Conservation (phyloP, 2,888 invertebrate species). For the Hyppa rectilinea region DNA sequence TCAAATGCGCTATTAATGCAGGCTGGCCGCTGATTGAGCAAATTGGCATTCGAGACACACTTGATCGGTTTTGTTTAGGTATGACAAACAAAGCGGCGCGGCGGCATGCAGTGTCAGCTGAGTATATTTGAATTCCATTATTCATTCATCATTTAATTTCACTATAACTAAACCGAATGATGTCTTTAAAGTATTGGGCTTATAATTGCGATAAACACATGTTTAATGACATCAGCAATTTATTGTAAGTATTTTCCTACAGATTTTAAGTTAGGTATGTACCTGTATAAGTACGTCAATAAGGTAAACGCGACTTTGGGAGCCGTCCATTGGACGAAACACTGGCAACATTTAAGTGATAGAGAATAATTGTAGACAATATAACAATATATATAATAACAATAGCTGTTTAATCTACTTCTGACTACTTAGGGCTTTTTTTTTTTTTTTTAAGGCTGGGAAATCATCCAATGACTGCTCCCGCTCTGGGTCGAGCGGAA, state of each 20-base stretch:
- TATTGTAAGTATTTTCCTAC: background rate
- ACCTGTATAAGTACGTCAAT: background rate
- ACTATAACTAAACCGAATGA: background rate
- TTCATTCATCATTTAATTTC: constrained; percentile 20
- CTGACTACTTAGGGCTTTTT: too few species aligned
- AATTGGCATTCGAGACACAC: constrained; percentile 9
- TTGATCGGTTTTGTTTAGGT: background rate
- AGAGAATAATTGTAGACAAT: too few species aligned
- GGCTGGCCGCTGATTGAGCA: background rate
- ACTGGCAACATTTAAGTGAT: background rate
- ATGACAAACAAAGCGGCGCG: background rate
- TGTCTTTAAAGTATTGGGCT: background rate
- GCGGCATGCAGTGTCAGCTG: too few species aligned
- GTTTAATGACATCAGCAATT: constrained; percentile 21
- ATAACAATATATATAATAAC: too few species aligned
- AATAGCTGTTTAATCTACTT: background rate
- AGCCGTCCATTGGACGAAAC: background rate
- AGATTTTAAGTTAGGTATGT: background rate
- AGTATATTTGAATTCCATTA: background rate
- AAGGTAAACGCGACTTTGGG: background rate
- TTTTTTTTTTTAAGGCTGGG: too few species aligned
- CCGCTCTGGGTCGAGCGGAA: too few species aligned
- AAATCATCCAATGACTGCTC: too few species aligned
- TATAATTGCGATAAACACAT: background rate
- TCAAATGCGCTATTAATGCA: background rate